Percentiles rank a stretch among this genome's conserved stretches.
phyloP scores from a whole-genome alignment of 2,113 vertebrate species.

The Proteles cristata region DNA sequence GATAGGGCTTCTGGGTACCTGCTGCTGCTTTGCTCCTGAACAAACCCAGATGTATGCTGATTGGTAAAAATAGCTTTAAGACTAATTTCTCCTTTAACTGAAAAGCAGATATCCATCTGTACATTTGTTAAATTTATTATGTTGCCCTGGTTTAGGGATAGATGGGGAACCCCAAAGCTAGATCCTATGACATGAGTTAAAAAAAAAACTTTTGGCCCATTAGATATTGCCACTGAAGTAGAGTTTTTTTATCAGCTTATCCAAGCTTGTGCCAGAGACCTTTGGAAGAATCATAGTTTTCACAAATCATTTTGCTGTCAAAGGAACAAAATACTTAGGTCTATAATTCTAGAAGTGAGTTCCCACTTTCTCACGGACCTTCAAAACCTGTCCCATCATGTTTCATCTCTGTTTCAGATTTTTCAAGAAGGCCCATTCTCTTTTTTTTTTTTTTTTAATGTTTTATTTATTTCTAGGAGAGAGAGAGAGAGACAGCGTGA shows the following conservation, averaged over 20 bases:
- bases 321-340: slow-evolving; percentile 39
- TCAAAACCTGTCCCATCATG: neutral
- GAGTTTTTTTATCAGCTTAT: slow-evolving; percentile 32
- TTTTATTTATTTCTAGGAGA: no score
- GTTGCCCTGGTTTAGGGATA: neutral
- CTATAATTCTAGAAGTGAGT: slow-evolving; percentile 1
- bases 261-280: neutral
- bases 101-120: neutral
- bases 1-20: neutral
- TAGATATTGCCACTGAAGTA: slow-evolving; percentile 4
- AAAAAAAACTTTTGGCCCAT: neutral
- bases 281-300: slow-evolving; percentile 46
- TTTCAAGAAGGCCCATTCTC: neutral
- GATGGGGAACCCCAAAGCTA: neutral
- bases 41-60: slow-evolving; percentile 12
- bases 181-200: slow-evolving; percentile 19
- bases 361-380: neutral
- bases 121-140: neutral
- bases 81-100: neutral
- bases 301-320: slow-evolving; percentile 56
- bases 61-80: slow-evolving; percentile 10
- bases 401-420: slow-evolving; percentile 18
- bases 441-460: no score
- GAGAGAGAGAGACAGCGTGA: no score
- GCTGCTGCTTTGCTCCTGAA: neutral